Base-by-base conservation (phyloP, 23 tunicate genomes). In the Halocynthia roretzi region DNA sequence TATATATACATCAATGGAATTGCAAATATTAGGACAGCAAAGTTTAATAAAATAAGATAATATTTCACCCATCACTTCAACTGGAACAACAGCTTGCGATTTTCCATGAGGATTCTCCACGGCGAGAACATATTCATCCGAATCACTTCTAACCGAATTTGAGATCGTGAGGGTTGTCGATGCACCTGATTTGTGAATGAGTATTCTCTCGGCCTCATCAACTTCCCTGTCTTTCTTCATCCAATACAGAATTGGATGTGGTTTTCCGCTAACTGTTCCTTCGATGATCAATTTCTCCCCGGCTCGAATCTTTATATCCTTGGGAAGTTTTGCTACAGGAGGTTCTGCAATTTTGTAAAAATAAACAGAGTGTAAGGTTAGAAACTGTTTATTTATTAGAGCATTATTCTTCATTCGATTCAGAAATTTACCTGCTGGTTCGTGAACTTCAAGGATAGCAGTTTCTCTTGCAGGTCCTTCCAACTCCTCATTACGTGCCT, bases 41-140 rank as follows among this genome's bases (percentile, higher is more conserved):
- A 1, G 44, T 31, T 31, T 31, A 31, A 31, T 31, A 31, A 31
- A 31, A 31, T 31, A 31, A 31, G 4, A 31, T 1, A 31, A 67
- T n/a, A 67, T 67, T 48, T 81, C 77, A 70, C 93, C 99, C 20
- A 87, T 80, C 6, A 94, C 99, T 54, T 87, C 77, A 63, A 94
- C 87, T 67, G 76, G 84, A 10, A 82, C 80, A 7, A 82, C 67
- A 8, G 84, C 91, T 8, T 88, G 60, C 8, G 87, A 70, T 15
- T 80, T 88, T 6, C 99, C 99, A 52, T 80, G 78, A 20, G 71
- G 63, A 53, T 94, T 94, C 50, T 81, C 80, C 49, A 82, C 73
- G 5, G 69, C 77, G n/a, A 94, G 54, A 7, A 71, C 82, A 67
- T 94, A 94, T 44, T 68, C 76, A 0, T 96, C 99, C 9, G 95